Evolutionary conservation across 2,888 invertebrate genomes (phyloP), one percentile per base, ranked within the genome.

Genomic region (Parnassius orleans): DNA sequence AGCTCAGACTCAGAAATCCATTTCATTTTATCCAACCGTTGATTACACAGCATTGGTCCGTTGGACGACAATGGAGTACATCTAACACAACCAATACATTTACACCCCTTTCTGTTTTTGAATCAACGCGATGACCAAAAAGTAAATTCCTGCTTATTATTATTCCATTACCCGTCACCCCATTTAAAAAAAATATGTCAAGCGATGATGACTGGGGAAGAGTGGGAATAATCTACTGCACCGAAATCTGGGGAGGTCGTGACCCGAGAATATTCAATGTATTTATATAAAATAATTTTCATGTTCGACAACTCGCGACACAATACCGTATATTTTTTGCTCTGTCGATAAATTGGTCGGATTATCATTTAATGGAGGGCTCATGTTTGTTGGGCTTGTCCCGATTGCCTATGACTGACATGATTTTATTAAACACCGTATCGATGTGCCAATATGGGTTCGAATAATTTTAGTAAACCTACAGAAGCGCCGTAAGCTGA

Each of bases 301-400:
- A 83, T 90, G 90, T 90, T 86, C 86, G 87, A 90, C 91, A 90
- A 90, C 84, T 89, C 84, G 73, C 83, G 74, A 86, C 86, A 90
- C 90, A 91, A 91, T 88, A 76, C 77, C 78, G 82, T 78, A 83
- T 82, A 86, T 90, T 90, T 91, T 91, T 90, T 90, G 85, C 84
- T 82, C 79, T 72, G 81, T 76, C 90, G 83, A 90, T 91, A 90
- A 89, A 91, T 91, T 90, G 90, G 86, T 77, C 77, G 90, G 90
- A 91, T 91, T 91, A 91, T 90, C 89, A 88, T 90, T 90, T 90
- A 91, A 90, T 90, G 90, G 89, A 88, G 89, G 90, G 90, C 89
- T 90, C 90, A 87, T 90, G 90, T 90, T 86, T 82, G 84, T 77
- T 79, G 84, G 86, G 83, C 86, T 85, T 85, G 88, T 87, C 86